Evolutionary conservation across 2,797 vertebrate genomes (phyloP).

Genomic region (Holocentrus rufus): DNA sequence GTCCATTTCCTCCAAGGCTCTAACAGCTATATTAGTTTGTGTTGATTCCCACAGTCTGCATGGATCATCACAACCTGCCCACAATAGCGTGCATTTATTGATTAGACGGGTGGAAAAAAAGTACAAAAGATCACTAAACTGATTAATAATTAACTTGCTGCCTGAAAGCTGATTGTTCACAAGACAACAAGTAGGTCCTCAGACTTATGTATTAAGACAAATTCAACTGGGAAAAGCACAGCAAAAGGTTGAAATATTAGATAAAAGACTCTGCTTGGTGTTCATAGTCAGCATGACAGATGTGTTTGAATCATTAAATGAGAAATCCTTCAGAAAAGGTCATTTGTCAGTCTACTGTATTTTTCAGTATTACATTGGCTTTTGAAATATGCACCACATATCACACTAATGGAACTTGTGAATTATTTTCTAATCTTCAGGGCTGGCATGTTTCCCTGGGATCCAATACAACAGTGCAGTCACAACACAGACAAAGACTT

Average conservation of each 20-base stretch:
- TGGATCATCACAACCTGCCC: not conserved
- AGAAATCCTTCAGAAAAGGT: no score
- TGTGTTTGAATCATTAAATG: no score
- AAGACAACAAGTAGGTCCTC: slow-evolving; percentile 6
- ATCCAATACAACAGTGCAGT: slow-evolving; percentile 35
- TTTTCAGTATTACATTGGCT: not conserved
- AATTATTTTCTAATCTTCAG: not conserved
- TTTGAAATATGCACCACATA: not conserved
- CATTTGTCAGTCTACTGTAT: not conserved
- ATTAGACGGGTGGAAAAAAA: no score
- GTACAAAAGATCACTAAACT: slow-evolving; percentile 1
- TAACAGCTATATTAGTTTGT: slow-evolving; percentile 23
- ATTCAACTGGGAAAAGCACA: no score
- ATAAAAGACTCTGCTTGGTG: no score
- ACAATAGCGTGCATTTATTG: no score
- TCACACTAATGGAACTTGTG: not conserved
- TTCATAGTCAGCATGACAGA: no score
- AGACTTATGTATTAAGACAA: not conserved
- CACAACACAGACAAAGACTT: slow-evolving; percentile 24
- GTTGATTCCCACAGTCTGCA: slow-evolving; percentile 28
- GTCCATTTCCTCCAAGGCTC: slow-evolving; percentile 65
- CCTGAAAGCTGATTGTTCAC: not conserved
- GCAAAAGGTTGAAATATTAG: no score
- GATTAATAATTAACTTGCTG: slow-evolving; percentile 38
- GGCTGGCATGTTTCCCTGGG: not conserved